A percentile compares a stretch with the other conserved stretches of the same genome.
These are phyloP conservation scores for Nymphicus hollandicus DNA, from an alignment of 2,113 vertebrate genomes.

Conservation along the genomic window DNA sequence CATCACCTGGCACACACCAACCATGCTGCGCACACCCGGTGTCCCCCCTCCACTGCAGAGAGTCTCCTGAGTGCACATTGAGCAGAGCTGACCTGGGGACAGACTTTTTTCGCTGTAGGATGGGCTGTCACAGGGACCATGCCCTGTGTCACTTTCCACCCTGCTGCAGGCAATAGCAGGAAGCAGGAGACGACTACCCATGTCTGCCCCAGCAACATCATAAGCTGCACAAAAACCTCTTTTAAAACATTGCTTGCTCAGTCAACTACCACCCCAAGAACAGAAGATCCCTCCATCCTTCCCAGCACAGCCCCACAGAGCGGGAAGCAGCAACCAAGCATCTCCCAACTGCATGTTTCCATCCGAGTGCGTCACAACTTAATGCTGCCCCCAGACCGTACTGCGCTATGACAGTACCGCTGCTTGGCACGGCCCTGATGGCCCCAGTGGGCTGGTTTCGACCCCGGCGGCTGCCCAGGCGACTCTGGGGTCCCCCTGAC, in stretches of 20 bases:
- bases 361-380: constrained; percentile 60
- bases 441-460: neutral
- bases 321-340: neutral
- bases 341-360: constrained; percentile 21
- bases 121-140: neutral
- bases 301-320: neutral
- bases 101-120: neutral
- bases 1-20: neutral
- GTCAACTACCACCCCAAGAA: neutral
- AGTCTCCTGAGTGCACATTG: neutral
- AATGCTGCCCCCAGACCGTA: constrained; percentile 51
- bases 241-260: neutral
- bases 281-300: neutral
- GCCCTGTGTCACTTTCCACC: neutral
- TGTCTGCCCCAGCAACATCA: neutral
- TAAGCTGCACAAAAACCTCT: neutral
- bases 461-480: neutral
- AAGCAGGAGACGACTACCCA: neutral
- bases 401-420: constrained; percentile 28
- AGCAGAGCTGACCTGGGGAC: neutral
- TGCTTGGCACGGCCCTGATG: neutral
- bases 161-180: neutral
- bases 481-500: neutral
- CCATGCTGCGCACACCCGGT: neutral
- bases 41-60: neutral